A percentile compares a stretch with the other conserved stretches of the same genome.
These are phyloP conservation scores for Acronicta alni DNA, from an alignment of 2,888 invertebrate species.

Conservation along the genomic window DNA sequence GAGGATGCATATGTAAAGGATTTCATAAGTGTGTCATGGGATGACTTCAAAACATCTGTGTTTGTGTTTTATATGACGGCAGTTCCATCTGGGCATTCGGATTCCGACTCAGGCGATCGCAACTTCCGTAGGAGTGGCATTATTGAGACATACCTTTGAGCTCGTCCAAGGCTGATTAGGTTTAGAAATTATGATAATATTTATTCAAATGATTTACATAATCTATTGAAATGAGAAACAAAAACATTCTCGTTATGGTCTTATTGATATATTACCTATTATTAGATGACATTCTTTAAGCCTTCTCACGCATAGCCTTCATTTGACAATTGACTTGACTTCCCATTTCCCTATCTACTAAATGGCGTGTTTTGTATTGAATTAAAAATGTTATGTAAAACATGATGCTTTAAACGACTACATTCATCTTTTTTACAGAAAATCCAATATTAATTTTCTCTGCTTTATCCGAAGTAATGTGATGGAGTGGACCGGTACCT, in stretches of 20 bases:
- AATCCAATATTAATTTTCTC: not conserved
- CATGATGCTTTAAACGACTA: not conserved
- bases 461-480: no score
- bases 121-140: no score
- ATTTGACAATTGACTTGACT: slow-evolving; percentile 13
- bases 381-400: slow-evolving; percentile 20
- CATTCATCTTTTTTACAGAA: no score
- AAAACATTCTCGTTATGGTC: not conserved
- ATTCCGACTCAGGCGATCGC: no score
- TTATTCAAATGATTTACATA: not conserved
- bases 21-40: not conserved
- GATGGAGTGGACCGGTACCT: not conserved
- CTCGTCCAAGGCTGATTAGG: no score
- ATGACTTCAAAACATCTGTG: no score
- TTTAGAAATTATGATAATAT: not conserved
- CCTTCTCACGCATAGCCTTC: slow-evolving; percentile 14
- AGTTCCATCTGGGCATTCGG: no score
- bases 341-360: slow-evolving; percentile 9
- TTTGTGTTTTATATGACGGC: no score
- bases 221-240: not conserved
- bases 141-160: no score
- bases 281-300: not conserved
- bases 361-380: slow-evolving; percentile 21
- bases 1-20: not conserved
- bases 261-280: not conserved